Evolutionary conservation across 2,113 vertebrate genomes (phyloP).

Genomic region (Hemichromis elongatus): DNA sequence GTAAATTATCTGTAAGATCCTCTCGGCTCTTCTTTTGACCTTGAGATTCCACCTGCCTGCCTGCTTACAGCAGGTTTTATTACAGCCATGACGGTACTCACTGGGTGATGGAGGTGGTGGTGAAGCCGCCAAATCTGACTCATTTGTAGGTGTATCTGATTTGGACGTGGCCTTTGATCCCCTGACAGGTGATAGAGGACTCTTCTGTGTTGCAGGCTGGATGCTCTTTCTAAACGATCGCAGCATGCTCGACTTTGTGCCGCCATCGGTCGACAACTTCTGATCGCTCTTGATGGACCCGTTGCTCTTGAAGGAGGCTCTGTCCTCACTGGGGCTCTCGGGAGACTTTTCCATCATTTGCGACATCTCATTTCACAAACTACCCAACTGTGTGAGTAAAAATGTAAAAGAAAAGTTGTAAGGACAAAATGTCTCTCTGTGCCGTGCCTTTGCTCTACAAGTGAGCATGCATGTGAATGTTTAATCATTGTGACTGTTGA

Average conservation of each 20-base stretch:
- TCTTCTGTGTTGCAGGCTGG: not conserved
- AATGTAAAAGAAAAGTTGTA: not conserved
- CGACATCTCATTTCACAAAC: not conserved
- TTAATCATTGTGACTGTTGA: not conserved
- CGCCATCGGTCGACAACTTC: not conserved
- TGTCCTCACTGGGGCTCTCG: not conserved
- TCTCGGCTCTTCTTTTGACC: not conserved
- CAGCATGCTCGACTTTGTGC: not conserved
- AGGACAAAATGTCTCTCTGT: not conserved
- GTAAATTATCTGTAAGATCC: not conserved
- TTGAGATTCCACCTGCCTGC: not conserved
- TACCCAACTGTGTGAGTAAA: not conserved
- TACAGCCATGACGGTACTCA: constrained; percentile 35
- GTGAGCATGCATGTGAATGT: not conserved
- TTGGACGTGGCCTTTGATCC: not conserved
- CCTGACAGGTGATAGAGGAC: not conserved
- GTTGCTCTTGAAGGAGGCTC: not conserved
- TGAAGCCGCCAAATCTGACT: not conserved
- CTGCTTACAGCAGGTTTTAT: not conserved
- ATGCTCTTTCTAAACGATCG: constrained; percentile 22
- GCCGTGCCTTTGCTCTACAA: not conserved
- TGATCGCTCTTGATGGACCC: not conserved
- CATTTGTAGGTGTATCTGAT: not conserved
- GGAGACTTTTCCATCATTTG: not conserved
- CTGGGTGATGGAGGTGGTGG: constrained; percentile 33